Base-by-base conservation (phyloP, 2,797 vertebrate genomes). In the Microchirus variegatus region DNA sequence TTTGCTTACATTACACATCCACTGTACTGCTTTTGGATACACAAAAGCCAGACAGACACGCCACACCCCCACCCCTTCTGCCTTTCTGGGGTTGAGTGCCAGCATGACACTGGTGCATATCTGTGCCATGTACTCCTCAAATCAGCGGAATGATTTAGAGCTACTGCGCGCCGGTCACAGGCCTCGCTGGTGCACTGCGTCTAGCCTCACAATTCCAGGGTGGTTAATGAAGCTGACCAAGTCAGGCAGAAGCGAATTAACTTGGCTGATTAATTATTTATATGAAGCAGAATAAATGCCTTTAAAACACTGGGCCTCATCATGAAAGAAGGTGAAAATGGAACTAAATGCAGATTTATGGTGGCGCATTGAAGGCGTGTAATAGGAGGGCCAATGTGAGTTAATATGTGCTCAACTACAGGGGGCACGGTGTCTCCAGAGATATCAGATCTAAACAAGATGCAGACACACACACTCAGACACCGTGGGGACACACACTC, bases 231-330 rank as follows among this genome's bases (percentile, higher is more conserved):
- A 95, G 95, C 90, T 95, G 95, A 96, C 94, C 95, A 95, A 95
- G 94, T 95, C 94, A 89, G 92, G 94, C 94, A 95, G 95, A 96
- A 95, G 95, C 94, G 89, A 96, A 98, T 98, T 96, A 96, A 95
- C 94, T 94, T 93, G 91, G 92, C 92, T 95, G 94, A 96, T 97
- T 95, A 95, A 96, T 96, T 96, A 97, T 97, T 97, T 95, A 97
- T 95, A 95, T 92, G 93, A 96, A 94, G 93, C 93, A 95, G 95
- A 96, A 96, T 95, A 95, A 98, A 96, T 95, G 93, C 91, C 94
- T 94, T 94, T 95, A 95, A 95, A 96, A 95, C 93, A 94, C 91
- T 90, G 91, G 87, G 91, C 90, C 90, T 91, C 91, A 89, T 92
- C 91, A 90, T 88, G 90, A 94, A 94, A 94, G 87, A 90, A 94